A percentile compares a stretch with the other conserved stretches of the same genome.
Evolutionary conservation across 2,113 vertebrate genomes (phyloP).

Genomic region (Prunella himalayana): DNA sequence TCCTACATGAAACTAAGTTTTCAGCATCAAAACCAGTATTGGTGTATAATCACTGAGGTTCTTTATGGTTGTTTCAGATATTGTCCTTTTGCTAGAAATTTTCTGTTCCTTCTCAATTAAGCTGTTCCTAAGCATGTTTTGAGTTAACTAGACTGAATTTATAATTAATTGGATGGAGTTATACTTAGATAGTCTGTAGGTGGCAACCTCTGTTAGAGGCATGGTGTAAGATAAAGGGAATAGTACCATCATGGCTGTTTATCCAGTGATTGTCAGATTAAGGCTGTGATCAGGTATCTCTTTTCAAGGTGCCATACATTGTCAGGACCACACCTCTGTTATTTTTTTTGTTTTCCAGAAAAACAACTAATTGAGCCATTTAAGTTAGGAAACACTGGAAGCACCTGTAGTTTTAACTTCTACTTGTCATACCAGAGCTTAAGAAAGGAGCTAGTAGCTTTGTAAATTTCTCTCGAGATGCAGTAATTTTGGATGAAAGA

Average conservation of each 20-base stretch:
- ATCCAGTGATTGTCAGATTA: not conserved
- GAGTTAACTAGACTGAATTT: constrained; percentile 22
- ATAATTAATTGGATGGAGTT: constrained; percentile 31
- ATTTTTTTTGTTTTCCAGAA: not conserved
- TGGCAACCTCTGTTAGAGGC: constrained; percentile 9
- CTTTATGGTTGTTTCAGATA: not conserved
- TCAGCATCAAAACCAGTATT: not conserved
- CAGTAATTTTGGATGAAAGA: not conserved
- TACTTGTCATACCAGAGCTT: not conserved
- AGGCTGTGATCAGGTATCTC: not conserved
- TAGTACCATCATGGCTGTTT: not conserved
- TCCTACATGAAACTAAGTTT: not conserved
- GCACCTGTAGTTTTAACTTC: not conserved
- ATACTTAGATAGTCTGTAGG: constrained; percentile 35
- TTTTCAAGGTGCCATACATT: not conserved
- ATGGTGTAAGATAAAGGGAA: not conserved
- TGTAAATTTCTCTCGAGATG: not conserved
- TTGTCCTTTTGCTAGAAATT: not conserved
- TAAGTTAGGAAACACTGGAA: not conserved
- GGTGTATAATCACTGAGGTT: not conserved
- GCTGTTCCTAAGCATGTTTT: not conserved
- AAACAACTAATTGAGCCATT: not conserved
- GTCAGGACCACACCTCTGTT: not conserved
- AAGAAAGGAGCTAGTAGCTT: not conserved
- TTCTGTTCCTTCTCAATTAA: not conserved